Evolutionary conservation across 2,113 vertebrate species (phyloP), one percentile per base, ranked within the genome.

Genomic region (Pelecanus crispus): DNA sequence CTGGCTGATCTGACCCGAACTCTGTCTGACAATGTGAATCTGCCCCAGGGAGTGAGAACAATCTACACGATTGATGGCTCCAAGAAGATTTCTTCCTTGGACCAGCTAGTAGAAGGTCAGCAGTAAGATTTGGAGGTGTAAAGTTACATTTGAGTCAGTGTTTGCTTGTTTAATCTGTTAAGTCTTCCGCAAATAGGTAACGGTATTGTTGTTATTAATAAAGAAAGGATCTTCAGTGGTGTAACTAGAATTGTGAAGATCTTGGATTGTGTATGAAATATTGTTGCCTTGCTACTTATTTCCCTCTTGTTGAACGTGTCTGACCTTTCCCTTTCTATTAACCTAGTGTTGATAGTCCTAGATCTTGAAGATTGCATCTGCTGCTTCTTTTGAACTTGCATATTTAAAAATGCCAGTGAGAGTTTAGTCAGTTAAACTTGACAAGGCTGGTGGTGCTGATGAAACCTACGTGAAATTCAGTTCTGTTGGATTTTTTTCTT

Each of bases 31-130:
- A 99, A 99, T 88, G 99, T 99, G 92, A 99, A 99, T 95, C 97
- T 99, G 97, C 99, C 99, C 92, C 99, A 99, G 96, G 99, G 99
- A 56, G 99, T 99, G 90, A 98, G 99, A 95, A 99, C 99, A 70
- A 99, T 99, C 97, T 99, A 99, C 93, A 98, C 98, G 13, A 97
- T 99, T 17, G 99, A 99, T 95, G 99, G 99, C 49, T 94, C 91
- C 80, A 98, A 95, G 92, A 99, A 98, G 98, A 98, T 99, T 93
- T 98, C 98, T 72, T 98, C 97, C 95, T 97, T 99, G 98, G 99
- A 99, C 82, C 99, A 99, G 93, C 97, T 99, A 88, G 98, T 99
- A 92, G 99, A 99, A 99, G 99, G 99, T 99, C 89, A 98, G 98
- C 62, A 32, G 38, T 87, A 24, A 81, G 72, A 77, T 47, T 42